Evolutionary conservation across 2,888 invertebrate genomes (phyloP).

Genomic region (Bedellia somnulentella): DNA sequence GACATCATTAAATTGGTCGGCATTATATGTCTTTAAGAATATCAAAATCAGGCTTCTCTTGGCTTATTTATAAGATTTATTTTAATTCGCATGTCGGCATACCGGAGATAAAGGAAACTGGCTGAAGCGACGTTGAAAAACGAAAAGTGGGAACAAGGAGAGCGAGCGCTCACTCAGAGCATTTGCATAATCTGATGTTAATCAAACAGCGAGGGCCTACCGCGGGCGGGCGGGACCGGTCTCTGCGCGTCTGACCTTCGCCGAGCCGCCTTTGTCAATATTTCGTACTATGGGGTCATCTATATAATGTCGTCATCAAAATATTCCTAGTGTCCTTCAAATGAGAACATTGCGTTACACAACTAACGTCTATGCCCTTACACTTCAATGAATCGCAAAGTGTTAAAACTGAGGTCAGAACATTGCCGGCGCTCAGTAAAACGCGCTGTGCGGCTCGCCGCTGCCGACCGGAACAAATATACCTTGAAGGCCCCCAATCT

Average conservation of each 20-base stretch:
- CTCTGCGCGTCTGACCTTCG: constrained; percentile 6
- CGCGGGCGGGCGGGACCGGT: constrained; percentile 13
- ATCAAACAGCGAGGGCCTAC: constrained; percentile 35
- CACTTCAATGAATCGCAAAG: too few relatives aligned
- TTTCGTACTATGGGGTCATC: too few relatives aligned
- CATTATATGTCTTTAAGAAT: too few relatives aligned
- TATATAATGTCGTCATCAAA: too few relatives aligned
- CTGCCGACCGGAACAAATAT: constrained; percentile 13
- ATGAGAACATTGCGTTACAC: too few relatives aligned
- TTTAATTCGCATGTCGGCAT: constrained; percentile 52
- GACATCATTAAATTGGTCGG: too few relatives aligned
- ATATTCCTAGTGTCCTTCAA: too few relatives aligned
- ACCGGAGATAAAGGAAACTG: constrained; percentile 46
- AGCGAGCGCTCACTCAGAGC: constrained; percentile 49
- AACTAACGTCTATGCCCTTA: too few relatives aligned
- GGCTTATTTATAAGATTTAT: constrained; percentile 48
- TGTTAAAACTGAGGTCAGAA: too few relatives aligned
- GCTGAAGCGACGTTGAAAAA: constrained; percentile 40
- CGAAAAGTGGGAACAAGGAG: constrained; percentile 43
- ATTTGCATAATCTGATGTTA: constrained; percentile 62
- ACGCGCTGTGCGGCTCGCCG: background rate
- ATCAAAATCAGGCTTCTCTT: too few relatives aligned
- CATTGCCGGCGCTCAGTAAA: background rate
- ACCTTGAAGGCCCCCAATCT: constrained; percentile 9
- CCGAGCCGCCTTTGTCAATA: too few relatives aligned